Conservation (phyloP, 1,140 invertebrate species). For the Batillaria attramentaria region DNA sequence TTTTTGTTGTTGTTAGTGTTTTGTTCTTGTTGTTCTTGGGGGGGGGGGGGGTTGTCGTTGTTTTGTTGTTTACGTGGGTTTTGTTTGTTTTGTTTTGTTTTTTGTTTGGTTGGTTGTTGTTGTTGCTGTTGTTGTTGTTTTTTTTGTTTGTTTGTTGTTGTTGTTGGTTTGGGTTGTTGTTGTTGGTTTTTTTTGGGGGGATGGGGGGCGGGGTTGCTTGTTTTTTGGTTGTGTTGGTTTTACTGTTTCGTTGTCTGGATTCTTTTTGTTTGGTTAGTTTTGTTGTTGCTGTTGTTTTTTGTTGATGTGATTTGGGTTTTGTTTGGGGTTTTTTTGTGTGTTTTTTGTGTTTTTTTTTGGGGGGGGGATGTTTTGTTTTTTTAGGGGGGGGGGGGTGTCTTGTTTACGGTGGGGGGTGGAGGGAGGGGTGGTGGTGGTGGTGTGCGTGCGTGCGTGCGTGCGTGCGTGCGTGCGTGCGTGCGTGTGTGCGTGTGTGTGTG, state of each 20-base stretch:
- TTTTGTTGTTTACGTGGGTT: background rate
- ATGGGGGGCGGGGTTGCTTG: background rate
- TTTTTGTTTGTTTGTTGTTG: background rate
- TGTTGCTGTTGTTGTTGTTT: background rate
- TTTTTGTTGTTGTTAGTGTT: background rate
- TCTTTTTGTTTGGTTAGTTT: too few species aligned
- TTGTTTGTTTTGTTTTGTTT: background rate
- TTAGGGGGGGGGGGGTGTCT: background rate
- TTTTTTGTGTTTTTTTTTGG: background rate
- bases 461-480: conserved; percentile 2
- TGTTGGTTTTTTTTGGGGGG: background rate
- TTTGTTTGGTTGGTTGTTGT: background rate
- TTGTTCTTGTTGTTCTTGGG: background rate
- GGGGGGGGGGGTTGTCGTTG: background rate
- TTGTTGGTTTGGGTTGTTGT: too few species aligned
- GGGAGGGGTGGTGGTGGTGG: background rate
- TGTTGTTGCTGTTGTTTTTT: background rate
- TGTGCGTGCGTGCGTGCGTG: background rate
- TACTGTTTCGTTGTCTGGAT: background rate
- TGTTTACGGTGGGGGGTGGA: too few species aligned
- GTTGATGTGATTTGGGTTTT: background rate
- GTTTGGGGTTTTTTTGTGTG: background rate
- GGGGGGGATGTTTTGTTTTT: background rate
- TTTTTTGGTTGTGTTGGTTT: background rate
- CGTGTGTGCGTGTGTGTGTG: conserved; percentile 13